These are phyloP conservation scores for Leptinotarsa juncta DNA, from an alignment of 2,888 invertebrate genomes.

Conservation along the genomic window DNA sequence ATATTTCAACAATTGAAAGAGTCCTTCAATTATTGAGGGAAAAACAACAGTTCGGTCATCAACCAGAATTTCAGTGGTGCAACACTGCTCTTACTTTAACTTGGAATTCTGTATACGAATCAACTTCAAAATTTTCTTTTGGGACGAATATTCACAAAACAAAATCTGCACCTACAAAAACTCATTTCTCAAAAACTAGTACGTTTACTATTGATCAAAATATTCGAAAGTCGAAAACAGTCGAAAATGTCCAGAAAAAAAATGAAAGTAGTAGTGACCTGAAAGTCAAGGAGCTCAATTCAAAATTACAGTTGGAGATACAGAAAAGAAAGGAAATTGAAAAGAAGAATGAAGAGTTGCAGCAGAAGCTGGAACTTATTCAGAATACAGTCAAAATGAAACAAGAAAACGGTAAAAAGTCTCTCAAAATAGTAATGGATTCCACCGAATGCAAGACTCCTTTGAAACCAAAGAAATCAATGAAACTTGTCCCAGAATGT, in stretches of 20 bases:
- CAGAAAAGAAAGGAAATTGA: constrained; percentile 73
- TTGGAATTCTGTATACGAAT: constrained; percentile 50
- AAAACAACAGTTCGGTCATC: constrained; percentile 54
- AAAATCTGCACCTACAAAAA: constrained; percentile 55
- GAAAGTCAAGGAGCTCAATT: constrained; percentile 65
- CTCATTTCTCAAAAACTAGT: constrained; percentile 32
- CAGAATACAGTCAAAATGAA: constrained; percentile 54
- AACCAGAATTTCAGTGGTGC: constrained; percentile 62
- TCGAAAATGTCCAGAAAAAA: constrained; percentile 43
- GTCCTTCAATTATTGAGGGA: constrained; percentile 59
- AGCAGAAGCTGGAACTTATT: constrained; percentile 71
- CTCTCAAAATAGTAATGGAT: constrained; percentile 36
- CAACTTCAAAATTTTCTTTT: constrained; percentile 49
- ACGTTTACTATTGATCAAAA: constrained; percentile 37
- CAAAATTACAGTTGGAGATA: constrained; percentile 73
- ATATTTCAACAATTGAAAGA: constrained; percentile 55
- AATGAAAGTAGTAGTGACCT: constrained; percentile 39
- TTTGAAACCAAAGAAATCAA: constrained; percentile 22
- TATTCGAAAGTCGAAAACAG: constrained; percentile 52
- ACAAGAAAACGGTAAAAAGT: constrained; percentile 33
- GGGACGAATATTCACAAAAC: constrained; percentile 51
- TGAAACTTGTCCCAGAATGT: not conserved
- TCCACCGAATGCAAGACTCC: constrained; percentile 28
- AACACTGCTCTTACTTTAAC: constrained; percentile 53
- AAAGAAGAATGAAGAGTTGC: constrained; percentile 71